Percentiles rank a stretch among this genome's conserved stretches.
phyloP scores from a whole-genome alignment of 2,113 vertebrate genomes.

The Anthoscopus minutus region DNA sequence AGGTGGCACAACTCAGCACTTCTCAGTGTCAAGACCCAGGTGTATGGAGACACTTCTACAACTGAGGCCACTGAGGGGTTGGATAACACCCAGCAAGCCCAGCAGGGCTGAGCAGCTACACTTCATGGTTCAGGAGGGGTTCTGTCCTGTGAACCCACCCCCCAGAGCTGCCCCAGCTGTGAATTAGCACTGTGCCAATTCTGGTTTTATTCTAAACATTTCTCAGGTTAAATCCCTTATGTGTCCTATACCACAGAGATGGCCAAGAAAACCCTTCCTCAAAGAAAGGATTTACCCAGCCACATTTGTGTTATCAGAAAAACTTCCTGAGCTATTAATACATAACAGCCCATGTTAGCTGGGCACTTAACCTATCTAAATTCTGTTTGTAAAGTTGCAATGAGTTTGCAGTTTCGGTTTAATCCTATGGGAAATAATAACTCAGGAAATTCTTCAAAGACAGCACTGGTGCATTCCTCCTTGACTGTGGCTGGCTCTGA shows the following conservation, averaged over 20 bases:
- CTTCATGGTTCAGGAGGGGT: background rate
- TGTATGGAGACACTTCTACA: background rate
- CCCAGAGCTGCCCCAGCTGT: too few relatives aligned
- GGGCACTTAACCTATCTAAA: background rate
- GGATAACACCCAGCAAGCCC: rapidly evolving
- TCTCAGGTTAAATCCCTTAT: background rate
- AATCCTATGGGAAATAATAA: background rate
- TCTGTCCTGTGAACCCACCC: background rate
- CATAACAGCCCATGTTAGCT: rapidly evolving
- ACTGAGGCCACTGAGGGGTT: rapidly evolving
- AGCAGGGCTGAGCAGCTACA: background rate
- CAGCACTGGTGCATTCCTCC: rapidly evolving
- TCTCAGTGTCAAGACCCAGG: rapidly evolving
- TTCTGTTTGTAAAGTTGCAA: background rate
- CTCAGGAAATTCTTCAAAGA: background rate
- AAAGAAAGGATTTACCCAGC: background rate
- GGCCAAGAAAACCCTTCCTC: background rate
- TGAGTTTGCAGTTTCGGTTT: background rate
- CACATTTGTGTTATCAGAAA: rapidly evolving
- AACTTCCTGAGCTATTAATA: background rate
- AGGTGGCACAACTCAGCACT: background rate
- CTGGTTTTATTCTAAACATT: background rate
- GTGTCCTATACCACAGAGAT: background rate
- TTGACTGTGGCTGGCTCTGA: background rate
- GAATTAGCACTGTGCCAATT: background rate